Evolutionary conservation across 2,797 vertebrate genomes (phyloP).

Genomic region (Phoebastria nigripes): DNA sequence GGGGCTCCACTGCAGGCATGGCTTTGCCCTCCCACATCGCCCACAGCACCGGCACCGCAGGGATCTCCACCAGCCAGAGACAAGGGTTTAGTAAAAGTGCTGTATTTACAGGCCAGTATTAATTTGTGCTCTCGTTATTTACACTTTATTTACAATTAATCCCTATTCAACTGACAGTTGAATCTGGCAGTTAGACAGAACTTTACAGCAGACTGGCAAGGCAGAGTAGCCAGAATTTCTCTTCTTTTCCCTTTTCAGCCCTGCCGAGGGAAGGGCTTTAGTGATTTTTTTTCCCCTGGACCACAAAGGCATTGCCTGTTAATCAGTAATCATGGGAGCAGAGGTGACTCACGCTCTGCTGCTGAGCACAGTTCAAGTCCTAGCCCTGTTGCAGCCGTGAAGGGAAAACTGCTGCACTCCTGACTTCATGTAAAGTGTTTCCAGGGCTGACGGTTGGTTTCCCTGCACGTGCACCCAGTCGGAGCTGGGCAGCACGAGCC

Average conservation of each 20-base stretch:
- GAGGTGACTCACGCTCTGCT: background rate
- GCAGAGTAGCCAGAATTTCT: background rate
- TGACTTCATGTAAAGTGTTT: fast-evolving
- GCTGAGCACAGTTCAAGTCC: background rate
- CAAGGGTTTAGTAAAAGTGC: background rate
- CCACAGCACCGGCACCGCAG: fast-evolving
- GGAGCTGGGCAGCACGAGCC: fast-evolving
- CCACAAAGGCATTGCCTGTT: background rate
- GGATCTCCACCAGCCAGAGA: background rate
- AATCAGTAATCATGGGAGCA: background rate
- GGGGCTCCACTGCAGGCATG: fast-evolving
- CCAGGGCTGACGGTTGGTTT: background rate
- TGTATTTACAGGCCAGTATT: background rate
- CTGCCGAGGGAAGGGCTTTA: background rate
- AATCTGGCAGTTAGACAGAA: background rate
- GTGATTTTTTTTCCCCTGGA: background rate
- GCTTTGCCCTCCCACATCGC: fast-evolving
- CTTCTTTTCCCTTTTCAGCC: background rate
- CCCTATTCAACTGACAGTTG: background rate
- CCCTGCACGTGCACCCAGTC: fast-evolving
- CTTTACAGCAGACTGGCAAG: background rate
- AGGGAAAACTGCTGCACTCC: background rate
- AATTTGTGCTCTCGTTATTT: background rate
- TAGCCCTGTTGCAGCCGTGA: fast-evolving
- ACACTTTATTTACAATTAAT: background rate